Base-by-base conservation (phyloP, 2,113 vertebrate genomes). In the Calidris pygmaea region DNA sequence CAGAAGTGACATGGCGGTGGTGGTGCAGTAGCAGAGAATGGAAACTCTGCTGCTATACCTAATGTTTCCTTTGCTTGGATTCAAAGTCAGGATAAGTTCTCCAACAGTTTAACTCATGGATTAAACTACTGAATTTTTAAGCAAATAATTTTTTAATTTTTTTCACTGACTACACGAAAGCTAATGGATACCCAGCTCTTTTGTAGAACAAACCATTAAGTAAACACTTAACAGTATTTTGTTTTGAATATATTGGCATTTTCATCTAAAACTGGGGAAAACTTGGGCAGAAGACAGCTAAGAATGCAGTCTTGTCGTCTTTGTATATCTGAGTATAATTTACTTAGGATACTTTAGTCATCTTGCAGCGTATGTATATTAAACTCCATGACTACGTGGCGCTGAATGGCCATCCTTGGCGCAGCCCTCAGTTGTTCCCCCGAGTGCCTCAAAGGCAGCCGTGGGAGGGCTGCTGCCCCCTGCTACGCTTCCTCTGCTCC, bases 391-490 rank as follows among this genome's bases (percentile, higher is more conserved):
- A n/a, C 27, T 23, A 4, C 30, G 3, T 23, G 24, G 59, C 1
- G 0, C 37, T 47, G 37, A 47, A 20, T 3, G 45, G 24, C 21
- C 43, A 34, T 35, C 59, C 32, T 35, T 48, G n/a, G 62, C 22
- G 29, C 60, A 53, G 34, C 39, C 45, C 39, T 17, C 62, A 5
- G 68, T 20, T 56, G 55, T 18, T 22, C 70, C 6, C 1, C 35
- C 9, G 19, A n/a, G n/a, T 5, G 88, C 45, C 34, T 53, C 1
- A 4, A 50, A 52, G 67, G 66, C 1, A 0, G 26, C 32, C 1
- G 3, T 62, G 56, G 30, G 56, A 63, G 48, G 41, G 58, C 35
- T 85, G 14, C 15, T 34, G 35, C 48, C 55, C 47, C 29, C 83
- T 48, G n/a, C 62, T 48, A 15, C 0, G 3, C 8, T 72, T 39